Base-by-base conservation (phyloP, 2,113 vertebrate species). In the Lota lota region DNA sequence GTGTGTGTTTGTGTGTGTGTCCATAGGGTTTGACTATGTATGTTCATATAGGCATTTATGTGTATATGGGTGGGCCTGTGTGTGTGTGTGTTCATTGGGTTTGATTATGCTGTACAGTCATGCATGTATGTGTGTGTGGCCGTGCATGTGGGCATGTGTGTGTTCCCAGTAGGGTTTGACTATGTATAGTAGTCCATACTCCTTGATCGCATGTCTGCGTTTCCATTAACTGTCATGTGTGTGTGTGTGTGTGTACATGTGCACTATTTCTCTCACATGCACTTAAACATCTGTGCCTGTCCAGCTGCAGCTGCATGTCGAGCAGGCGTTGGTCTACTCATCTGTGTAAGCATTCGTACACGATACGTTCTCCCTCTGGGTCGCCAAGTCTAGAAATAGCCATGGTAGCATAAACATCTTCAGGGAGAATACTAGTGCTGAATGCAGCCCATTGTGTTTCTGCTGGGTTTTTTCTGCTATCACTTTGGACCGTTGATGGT, bases 351-450 rank as follows among this genome's bases (percentile, higher is more conserved):
- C 76, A 70, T 24, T 22, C 2, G 66, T 54, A 50, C 68, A 76
- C 61, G 81, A 82, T 74, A 81, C 28, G 36, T 24, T 50, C 14
- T 20, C 75, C 51, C 65, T 68, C 68, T 19, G 63, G 19, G 72
- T 69, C 21, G 67, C 72, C 61, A 79, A 77, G 76, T 82, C 81
- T 86, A 85, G 68, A 89, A 86, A 88, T 89, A 88, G 88, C 78
- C 73, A 69, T 71, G 47, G 18, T 73, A 64, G 77, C 79, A 57
- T 79, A 76, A 86, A 85, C 74, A 77, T 88, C 84, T 86, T 74
- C 78, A 79, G 85, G 82, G 79, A 66, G 28, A 75, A 84, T 61
- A 63, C 79, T 78, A 69, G 75, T 78, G 54, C 70, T 86, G 66
- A 80, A 75, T 53, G 77, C 74, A 67, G 66, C 73, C 66, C 63